These are phyloP conservation scores for Batillaria attramentaria DNA, from an alignment of 1,140 invertebrate species.

Conservation along the genomic window DNA sequence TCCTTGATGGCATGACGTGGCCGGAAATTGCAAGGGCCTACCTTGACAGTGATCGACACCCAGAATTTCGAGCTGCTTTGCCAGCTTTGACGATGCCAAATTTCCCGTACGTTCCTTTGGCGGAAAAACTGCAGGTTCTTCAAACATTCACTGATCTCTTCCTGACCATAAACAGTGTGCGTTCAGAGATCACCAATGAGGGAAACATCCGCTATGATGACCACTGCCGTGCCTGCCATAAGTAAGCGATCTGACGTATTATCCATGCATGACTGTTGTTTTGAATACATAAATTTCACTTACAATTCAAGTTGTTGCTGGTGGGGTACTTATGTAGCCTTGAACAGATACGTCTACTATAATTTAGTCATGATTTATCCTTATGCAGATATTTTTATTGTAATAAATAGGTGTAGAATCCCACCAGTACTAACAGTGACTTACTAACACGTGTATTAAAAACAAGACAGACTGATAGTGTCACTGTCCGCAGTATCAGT, in stretches of 20 bases:
- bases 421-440: too few species aligned
- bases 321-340: too few species aligned
- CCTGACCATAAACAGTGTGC: conserved; percentile 91
- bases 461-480: too few species aligned
- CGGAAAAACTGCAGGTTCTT: conserved; percentile 88
- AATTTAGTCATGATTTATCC: too few species aligned
- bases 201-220: conserved; percentile 94
- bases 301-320: not conserved
- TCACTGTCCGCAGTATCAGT: too few species aligned
- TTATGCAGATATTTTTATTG: too few species aligned
- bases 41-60: conserved; percentile 75
- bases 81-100: conserved; percentile 59
- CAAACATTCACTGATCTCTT: conserved; percentile 95
- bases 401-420: too few species aligned
- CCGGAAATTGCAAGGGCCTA: conserved; percentile 91
- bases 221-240: conserved; percentile 94
- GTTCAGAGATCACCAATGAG: conserved; percentile 95
- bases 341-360: too few species aligned
- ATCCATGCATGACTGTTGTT: not conserved
- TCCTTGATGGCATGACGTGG: conserved; percentile 96
- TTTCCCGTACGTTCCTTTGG: conserved; percentile 90
- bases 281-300: not conserved
- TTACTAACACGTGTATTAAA: too few species aligned
- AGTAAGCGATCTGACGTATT: conserved; percentile 57
- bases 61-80: conserved; percentile 79